phyloP scores from a whole-genome alignment of 2,888 invertebrate genomes.

The Callosobruchus maculatus region DNA sequence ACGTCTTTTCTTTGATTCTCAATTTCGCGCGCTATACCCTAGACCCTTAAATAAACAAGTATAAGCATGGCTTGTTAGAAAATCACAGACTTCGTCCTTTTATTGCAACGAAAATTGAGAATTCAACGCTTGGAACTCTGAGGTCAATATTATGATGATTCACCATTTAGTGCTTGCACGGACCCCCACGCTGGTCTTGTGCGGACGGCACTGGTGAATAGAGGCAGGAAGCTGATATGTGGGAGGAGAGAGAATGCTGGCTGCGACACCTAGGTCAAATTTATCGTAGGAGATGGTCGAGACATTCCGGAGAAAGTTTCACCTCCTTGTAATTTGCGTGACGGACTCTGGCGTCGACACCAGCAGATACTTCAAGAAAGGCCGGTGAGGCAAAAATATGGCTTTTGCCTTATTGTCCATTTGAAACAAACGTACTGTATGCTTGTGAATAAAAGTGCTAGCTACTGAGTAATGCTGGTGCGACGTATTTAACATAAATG shows the following conservation, averaged over 20 bases:
- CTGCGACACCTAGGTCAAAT: not conserved
- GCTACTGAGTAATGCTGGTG: too few relatives aligned
- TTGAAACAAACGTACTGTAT: too few relatives aligned
- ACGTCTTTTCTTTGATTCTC: too few relatives aligned
- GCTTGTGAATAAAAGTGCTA: too few relatives aligned
- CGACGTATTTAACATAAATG: too few relatives aligned
- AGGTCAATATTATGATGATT: too few relatives aligned
- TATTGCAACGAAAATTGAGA: too few relatives aligned
- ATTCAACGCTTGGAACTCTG: too few relatives aligned
- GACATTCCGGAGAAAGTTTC: not conserved
- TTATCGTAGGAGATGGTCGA: not conserved
- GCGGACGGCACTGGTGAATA: not conserved
- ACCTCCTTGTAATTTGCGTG: not conserved
- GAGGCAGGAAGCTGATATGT: not conserved
- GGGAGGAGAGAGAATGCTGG: not conserved
- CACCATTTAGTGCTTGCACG: not conserved
- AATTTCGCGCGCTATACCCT: too few relatives aligned
- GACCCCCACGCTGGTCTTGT: not conserved
- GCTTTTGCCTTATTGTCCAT: not conserved
- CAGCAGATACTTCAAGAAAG: not conserved
- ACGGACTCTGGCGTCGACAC: not conserved
- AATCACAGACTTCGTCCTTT: too few relatives aligned
- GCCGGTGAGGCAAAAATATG: not conserved
- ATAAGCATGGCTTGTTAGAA: too few relatives aligned
- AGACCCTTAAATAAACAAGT: too few relatives aligned